phyloP scores from a whole-genome alignment of 2,888 invertebrate genomes.

The Anoplius nigerrimus region DNA sequence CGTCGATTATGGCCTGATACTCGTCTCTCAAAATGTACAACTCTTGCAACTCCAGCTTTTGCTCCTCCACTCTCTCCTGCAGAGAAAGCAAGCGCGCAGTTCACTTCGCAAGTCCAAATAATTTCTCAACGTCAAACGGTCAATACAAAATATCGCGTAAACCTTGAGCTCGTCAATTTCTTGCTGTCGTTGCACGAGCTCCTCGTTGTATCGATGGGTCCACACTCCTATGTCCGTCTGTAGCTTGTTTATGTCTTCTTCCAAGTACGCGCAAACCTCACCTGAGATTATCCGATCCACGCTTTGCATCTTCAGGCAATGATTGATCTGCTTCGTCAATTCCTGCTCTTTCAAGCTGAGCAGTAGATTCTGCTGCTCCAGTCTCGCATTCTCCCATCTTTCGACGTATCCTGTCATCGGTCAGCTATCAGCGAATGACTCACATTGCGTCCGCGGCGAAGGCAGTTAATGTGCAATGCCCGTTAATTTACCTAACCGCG shows the following conservation, averaged over 20 bases:
- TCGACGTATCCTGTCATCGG: constrained; percentile 54
- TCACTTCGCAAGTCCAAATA: background rate
- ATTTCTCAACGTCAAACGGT: background rate
- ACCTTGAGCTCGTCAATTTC: constrained; percentile 60
- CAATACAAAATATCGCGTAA: background rate
- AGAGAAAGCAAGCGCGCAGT: background rate
- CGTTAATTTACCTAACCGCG: constrained; percentile 49
- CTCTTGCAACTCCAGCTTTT: constrained; percentile 51
- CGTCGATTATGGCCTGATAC: constrained; percentile 56
- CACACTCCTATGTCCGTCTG: constrained; percentile 57
- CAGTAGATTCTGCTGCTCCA: constrained; percentile 58
- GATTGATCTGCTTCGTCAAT: constrained; percentile 45
- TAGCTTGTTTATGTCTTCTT: constrained; percentile 45
- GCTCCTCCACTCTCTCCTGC: constrained; percentile 58
- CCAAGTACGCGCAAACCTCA: constrained; percentile 48
- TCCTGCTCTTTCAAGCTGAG: constrained; percentile 42
- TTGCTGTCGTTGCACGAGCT: constrained; percentile 53
- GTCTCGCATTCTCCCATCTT: constrained; percentile 58
- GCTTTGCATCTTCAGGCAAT: constrained; percentile 30
- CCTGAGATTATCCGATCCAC: constrained; percentile 52
- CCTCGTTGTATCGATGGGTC: constrained; percentile 56
- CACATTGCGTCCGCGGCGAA: background rate
- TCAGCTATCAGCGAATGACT: background rate
- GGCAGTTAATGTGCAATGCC: too few relatives aligned
- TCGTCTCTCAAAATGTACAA: constrained; percentile 42